Percentiles rank a stretch among this genome's conserved stretches.
Evolutionary conservation across 2,888 invertebrate genomes (phyloP).

Genomic region (Plagodis pulveraria): DNA sequence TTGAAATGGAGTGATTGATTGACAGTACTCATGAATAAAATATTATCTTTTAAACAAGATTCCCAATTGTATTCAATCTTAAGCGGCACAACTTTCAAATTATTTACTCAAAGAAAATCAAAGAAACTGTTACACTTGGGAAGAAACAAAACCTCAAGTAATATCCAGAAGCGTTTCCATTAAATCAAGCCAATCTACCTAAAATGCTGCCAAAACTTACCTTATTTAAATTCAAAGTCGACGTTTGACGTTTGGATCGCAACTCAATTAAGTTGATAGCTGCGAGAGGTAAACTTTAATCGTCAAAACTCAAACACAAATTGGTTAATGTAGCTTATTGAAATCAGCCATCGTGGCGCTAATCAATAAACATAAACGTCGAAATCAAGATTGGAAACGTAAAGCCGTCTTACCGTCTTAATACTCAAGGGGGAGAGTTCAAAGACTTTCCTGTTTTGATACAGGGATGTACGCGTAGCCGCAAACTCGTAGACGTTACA

Average conservation of each 20-base stretch:
- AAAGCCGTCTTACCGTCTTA: constrained; percentile 60
- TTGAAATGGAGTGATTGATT: too few relatives aligned
- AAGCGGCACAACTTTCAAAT: neutral
- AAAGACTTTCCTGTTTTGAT: constrained; percentile 70
- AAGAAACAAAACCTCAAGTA: neutral
- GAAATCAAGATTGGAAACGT: constrained; percentile 67
- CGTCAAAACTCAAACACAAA: constrained; percentile 68
- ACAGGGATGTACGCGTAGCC: constrained; percentile 47
- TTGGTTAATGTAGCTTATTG: constrained; percentile 81
- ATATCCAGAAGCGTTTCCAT: constrained; percentile 16
- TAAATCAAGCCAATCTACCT: constrained; percentile 31
- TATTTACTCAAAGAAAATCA: neutral
- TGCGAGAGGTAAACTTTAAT: constrained; percentile 64
- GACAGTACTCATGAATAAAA: too few relatives aligned
- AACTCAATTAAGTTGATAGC: constrained; percentile 64
- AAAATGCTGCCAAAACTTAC: constrained; percentile 38
- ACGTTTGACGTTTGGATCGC: constrained; percentile 49
- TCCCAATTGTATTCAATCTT: neutral
- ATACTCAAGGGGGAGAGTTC: constrained; percentile 70
- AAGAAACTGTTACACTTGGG: neutral
- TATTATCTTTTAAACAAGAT: too few relatives aligned
- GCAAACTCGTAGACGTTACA: constrained; percentile 29
- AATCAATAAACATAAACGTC: constrained; percentile 82
- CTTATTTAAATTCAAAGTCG: constrained; percentile 42
- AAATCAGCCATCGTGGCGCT: constrained; percentile 66